These are phyloP conservation scores for Tineola bisselliella DNA, from an alignment of 2,888 invertebrate species.

Conservation along the genomic window DNA sequence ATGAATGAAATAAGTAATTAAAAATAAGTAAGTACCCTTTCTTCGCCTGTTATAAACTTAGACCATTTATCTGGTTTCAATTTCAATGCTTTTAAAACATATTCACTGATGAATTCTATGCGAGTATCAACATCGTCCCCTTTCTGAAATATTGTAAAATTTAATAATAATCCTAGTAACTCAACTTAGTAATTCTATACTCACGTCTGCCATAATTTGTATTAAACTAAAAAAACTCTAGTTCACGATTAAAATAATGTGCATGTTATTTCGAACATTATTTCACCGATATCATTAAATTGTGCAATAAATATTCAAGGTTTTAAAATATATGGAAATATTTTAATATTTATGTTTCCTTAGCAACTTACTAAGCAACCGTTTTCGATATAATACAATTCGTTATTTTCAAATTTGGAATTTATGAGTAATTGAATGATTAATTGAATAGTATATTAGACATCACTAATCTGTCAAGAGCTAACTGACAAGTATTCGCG, in stretches of 20 bases:
- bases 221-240: neutral
- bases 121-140: constrained; percentile 71
- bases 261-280: neutral
- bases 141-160: constrained; percentile 28
- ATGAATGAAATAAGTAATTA: too few relatives aligned
- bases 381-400: neutral
- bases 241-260: neutral
- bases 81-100: constrained; percentile 76
- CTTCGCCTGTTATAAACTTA: constrained; percentile 82
- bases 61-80: constrained; percentile 89
- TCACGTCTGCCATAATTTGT: constrained; percentile 41
- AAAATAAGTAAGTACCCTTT: constrained; percentile 56
- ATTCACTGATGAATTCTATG: constrained; percentile 82
- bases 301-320: neutral
- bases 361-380: neutral
- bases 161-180: constrained; percentile 16
- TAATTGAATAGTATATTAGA: neutral
- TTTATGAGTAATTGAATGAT: neutral
- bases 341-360: neutral
- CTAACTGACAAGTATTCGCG: neutral
- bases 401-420: neutral
- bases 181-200: constrained; percentile 19
- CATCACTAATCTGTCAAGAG: neutral
- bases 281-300: neutral
- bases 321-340: neutral